Evolutionary conservation across 2,113 vertebrate genomes (phyloP).

Genomic region (Chiloscyllium plagiosum): DNA sequence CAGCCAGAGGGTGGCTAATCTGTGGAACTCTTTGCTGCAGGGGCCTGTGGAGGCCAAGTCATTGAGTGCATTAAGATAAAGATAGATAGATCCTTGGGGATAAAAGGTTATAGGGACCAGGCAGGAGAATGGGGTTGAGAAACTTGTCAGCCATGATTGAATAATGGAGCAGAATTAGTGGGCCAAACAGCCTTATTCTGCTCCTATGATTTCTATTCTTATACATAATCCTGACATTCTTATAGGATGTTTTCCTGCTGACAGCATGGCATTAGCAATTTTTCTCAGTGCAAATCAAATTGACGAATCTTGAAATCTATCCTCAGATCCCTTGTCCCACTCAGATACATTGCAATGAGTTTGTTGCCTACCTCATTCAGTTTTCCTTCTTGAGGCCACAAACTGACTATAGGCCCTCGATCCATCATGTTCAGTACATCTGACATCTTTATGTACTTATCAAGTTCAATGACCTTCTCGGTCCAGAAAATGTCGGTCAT

Average conservation of each 20-base stretch:
- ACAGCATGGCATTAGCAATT: background rate
- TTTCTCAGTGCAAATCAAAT: no score
- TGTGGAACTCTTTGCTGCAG: no score
- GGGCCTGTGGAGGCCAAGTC: no score
- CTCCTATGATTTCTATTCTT: no score
- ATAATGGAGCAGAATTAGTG: no score
- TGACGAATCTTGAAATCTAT: background rate
- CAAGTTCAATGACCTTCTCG: conserved; percentile 82
- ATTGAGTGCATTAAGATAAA: no score
- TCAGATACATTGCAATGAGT: background rate
- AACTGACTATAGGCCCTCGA: conserved; percentile 78
- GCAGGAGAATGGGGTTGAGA: no score
- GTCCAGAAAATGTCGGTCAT: conserved; percentile 88
- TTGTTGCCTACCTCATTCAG: conserved; percentile 57
- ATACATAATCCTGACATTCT: background rate
- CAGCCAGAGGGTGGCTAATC: no score
- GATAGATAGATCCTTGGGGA: no score
- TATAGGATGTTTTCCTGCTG: background rate
- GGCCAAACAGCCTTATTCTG: no score
- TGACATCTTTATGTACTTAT: conserved; percentile 66
- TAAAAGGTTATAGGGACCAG: no score
- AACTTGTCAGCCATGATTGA: no score
- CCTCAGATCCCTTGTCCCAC: background rate
- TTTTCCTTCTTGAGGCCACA: conserved; percentile 72
- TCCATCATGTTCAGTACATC: conserved; percentile 79